Percentiles rank a stretch among this genome's conserved stretches.
phyloP scores from a whole-genome alignment of 1,140 invertebrate species.

The Homarus americanus region DNA sequence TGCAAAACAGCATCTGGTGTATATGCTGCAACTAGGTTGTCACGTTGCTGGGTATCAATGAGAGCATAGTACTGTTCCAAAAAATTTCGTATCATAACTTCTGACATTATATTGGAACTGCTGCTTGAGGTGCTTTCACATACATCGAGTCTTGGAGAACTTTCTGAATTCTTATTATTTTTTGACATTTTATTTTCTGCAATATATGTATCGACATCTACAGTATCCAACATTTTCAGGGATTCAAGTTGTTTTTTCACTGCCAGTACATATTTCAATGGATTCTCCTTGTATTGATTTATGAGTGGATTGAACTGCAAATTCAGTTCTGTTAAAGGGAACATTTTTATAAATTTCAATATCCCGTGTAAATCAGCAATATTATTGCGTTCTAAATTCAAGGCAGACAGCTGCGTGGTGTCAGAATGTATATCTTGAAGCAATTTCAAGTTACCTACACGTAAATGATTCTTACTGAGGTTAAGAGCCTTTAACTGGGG shows the following conservation, averaged over 20 bases:
- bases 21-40: conserved; percentile 54
- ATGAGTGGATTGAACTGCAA: conserved; percentile 57
- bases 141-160: neutral
- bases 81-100: conserved; percentile 31
- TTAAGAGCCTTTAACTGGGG: conserved; percentile 53
- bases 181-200: conserved; percentile 19
- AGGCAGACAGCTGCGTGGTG: conserved; percentile 33
- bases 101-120: conserved; percentile 31
- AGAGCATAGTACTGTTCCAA: conserved; percentile 60
- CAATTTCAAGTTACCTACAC: conserved; percentile 10
- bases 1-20: conserved; percentile 64
- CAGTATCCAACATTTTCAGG: conserved; percentile 50
- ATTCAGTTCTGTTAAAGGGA: conserved; percentile 57
- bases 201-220: conserved; percentile 51
- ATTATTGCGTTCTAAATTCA: conserved; percentile 56
- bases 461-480: conserved; percentile 52
- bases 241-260: conserved; percentile 26
- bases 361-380: conserved; percentile 48
- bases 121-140: neutral
- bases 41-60: conserved; percentile 52
- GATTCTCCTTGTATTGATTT: conserved; percentile 41
- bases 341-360: conserved; percentile 37
- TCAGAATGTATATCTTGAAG: conserved; percentile 35
- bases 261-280: conserved; percentile 42
- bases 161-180: neutral